These are phyloP conservation scores for Stigmatopora argus DNA, from an alignment of 2,113 vertebrate species.

Conservation along the genomic window DNA sequence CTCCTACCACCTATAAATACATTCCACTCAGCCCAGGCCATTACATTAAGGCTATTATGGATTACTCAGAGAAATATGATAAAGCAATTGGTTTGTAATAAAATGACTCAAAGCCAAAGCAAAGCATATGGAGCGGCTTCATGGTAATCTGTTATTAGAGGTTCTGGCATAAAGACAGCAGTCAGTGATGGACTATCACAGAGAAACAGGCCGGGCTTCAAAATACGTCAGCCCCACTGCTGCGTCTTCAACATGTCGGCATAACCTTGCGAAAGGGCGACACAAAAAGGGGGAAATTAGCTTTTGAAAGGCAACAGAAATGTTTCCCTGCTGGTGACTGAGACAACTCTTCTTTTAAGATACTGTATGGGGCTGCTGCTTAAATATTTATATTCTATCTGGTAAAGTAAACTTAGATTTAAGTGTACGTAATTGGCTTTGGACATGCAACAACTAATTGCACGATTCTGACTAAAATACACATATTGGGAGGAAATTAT, in stretches of 20 bases:
- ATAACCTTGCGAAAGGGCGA: slow-evolving; percentile 58
- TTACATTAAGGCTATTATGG: slow-evolving; percentile 34
- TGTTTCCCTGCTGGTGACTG: slow-evolving; percentile 18
- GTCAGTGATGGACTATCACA: slow-evolving; percentile 50
- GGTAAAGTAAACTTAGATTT: slow-evolving; percentile 20
- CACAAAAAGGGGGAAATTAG: slow-evolving; percentile 23
- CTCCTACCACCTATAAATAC: not conserved
- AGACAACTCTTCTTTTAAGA: slow-evolving; percentile 7
- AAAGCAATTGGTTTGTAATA: slow-evolving; percentile 48
- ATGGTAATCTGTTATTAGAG: slow-evolving; percentile 61
- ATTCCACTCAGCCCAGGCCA: not conserved
- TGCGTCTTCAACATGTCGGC: slow-evolving; percentile 42
- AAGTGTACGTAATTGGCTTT: slow-evolving; percentile 16
- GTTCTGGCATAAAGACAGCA: slow-evolving; percentile 53
- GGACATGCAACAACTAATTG: slow-evolving; percentile 18
- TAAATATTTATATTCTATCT: slow-evolving; percentile 16
- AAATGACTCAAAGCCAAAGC: slow-evolving; percentile 57
- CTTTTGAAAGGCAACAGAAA: slow-evolving; percentile 18
- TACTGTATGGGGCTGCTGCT: slow-evolving; percentile 6
- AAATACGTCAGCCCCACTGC: slow-evolving; percentile 29
- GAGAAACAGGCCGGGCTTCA: slow-evolving; percentile 49
- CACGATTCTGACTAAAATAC: not conserved
- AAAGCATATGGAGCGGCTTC: slow-evolving; percentile 56
- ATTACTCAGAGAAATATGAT: slow-evolving; percentile 54
- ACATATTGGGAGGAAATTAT: slow-evolving; percentile 12